These are phyloP conservation scores for Argyresthia albistria DNA, from an alignment of 2,888 invertebrate genomes.

Conservation along the genomic window DNA sequence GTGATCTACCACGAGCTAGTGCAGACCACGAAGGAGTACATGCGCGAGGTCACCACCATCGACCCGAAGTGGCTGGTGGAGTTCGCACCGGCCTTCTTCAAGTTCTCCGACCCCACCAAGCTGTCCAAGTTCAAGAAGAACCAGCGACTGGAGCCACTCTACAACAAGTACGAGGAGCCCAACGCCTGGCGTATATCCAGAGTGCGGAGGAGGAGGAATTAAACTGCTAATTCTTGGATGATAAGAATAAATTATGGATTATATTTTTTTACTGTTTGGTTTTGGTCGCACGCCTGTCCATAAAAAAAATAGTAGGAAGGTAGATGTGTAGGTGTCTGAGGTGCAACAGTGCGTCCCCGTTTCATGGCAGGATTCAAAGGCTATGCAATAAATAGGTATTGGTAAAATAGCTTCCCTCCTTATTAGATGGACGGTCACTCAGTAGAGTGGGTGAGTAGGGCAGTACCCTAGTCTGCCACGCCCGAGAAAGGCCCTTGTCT, in stretches of 20 bases:
- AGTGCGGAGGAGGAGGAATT: constrained; percentile 90
- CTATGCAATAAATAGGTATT: too few species aligned
- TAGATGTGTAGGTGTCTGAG: too few species aligned
- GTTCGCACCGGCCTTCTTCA: constrained; percentile 99
- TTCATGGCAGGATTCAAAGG: too few species aligned
- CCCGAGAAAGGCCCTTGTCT: too few species aligned
- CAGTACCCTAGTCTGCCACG: too few species aligned
- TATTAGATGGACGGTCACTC: too few species aligned
- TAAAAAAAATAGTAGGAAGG: too few species aligned
- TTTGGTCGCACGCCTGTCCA: too few species aligned
- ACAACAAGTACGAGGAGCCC: constrained; percentile 99
- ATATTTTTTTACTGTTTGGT: too few species aligned
- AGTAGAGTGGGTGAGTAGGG: too few species aligned
- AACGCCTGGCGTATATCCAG: constrained; percentile 99
- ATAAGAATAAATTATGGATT: neutral
- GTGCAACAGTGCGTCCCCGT: too few species aligned
- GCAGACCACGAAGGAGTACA: constrained; percentile 98
- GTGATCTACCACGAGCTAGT: constrained; percentile 99
- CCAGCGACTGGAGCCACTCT: constrained; percentile 96
- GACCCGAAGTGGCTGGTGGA: constrained; percentile 99
- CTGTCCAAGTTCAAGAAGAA: constrained; percentile 99
- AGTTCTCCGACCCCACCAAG: constrained; percentile 98
- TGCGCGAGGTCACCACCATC: constrained; percentile 97
- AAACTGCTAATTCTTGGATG: constrained; percentile 20
- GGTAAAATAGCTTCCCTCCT: too few species aligned